A percentile compares a stretch with the other conserved stretches of the same genome.
Evolutionary conservation across 2,888 invertebrate genomes (phyloP).

Genomic region (Ecdyonurus torrentis): DNA sequence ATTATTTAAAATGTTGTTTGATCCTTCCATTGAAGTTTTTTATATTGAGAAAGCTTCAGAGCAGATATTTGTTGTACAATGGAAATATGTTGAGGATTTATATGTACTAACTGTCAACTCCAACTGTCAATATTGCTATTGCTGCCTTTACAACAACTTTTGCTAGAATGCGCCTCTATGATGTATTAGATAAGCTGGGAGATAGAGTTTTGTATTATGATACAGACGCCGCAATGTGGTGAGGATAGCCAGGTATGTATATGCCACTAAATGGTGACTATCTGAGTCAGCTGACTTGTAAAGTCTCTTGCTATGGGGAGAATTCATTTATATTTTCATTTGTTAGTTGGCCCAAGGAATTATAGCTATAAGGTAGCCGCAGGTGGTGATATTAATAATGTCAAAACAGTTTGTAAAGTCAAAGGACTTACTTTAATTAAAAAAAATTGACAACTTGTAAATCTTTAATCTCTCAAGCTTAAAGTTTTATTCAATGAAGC

Average conservation of each 20-base stretch:
- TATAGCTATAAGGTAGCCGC: constrained; percentile 18
- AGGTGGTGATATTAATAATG: constrained; percentile 5
- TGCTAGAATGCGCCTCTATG: constrained; percentile 21
- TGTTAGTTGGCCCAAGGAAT: constrained; percentile 22
- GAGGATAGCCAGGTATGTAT: constrained; percentile 8
- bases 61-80: constrained; percentile 15
- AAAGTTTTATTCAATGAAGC: constrained; percentile 6
- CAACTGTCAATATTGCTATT: constrained; percentile 19
- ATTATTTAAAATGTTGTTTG: constrained; percentile 13
- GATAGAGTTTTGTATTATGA: constrained; percentile 21
- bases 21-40: constrained; percentile 13
- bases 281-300: constrained; percentile 22
- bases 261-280: constrained; percentile 18
- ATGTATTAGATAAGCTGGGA: constrained; percentile 19
- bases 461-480: constrained; percentile 14
- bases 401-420: constrained; percentile 15
- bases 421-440: constrained; percentile 17
- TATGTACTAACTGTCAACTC: constrained; percentile 10
- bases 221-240: constrained; percentile 22
- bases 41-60: constrained; percentile 14
- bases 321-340: constrained; percentile 20
- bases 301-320: constrained; percentile 17
- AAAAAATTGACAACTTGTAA: constrained; percentile 11
- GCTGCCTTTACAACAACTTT: constrained; percentile 22
- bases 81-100: constrained; percentile 14